These are phyloP conservation scores for Colletes collaris DNA, from an alignment of 2,888 invertebrate genomes.

Conservation along the genomic window DNA sequence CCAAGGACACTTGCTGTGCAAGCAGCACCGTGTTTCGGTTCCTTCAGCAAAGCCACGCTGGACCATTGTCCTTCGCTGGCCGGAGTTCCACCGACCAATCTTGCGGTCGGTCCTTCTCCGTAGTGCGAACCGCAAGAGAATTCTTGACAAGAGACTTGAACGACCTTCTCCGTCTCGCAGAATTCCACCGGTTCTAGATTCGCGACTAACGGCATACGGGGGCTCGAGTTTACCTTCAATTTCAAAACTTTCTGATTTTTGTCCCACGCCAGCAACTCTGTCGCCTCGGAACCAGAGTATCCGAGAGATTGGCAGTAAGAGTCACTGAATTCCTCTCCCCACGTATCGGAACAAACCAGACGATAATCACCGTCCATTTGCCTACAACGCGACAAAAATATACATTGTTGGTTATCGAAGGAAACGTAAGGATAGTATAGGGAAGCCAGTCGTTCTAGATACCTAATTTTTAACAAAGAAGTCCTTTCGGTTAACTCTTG, in stretches of 20 bases:
- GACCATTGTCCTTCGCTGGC: constrained; percentile 85
- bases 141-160: constrained; percentile 85
- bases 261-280: constrained; percentile 83
- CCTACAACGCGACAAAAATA: constrained; percentile 59
- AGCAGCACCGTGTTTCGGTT: constrained; percentile 77
- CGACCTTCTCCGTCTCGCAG: constrained; percentile 82
- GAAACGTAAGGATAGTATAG: too few relatives aligned
- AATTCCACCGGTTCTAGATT: constrained; percentile 82
- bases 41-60: constrained; percentile 84
- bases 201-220: constrained; percentile 79
- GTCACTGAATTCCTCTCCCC: constrained; percentile 85
- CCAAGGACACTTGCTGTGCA: constrained; percentile 82
- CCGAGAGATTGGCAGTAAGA: constrained; percentile 85
- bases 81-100: constrained; percentile 84
- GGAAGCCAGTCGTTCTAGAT: not conserved
- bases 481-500: constrained; percentile 59
- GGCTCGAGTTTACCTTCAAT: constrained; percentile 75
- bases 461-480: constrained; percentile 72
- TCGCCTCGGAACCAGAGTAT: constrained; percentile 83
- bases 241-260: constrained; percentile 81
- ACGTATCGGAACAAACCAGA: constrained; percentile 84
- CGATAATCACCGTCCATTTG: constrained; percentile 78
- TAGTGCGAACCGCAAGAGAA: constrained; percentile 81
- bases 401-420: not conserved
- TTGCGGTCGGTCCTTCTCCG: constrained; percentile 80